These are phyloP conservation scores for Spodoptera exigua DNA, from an alignment of 2,888 invertebrate species.

Conservation along the genomic window DNA sequence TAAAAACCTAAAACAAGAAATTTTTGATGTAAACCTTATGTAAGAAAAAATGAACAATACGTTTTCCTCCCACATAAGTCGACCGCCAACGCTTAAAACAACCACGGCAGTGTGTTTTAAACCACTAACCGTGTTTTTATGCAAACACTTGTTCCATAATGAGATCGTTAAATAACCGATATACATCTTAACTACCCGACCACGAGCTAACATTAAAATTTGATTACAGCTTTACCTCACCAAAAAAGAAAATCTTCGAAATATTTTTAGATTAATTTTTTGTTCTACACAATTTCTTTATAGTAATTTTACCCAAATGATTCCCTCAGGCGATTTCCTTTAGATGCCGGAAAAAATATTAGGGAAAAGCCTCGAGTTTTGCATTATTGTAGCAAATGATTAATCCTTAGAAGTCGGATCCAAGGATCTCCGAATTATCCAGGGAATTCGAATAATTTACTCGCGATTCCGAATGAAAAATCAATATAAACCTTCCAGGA, in stretches of 20 bases:
- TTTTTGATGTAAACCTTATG: too few species aligned
- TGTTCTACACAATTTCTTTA: slow-evolving; percentile 17
- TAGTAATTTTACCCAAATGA: slow-evolving; percentile 41
- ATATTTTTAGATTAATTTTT: slow-evolving; percentile 20
- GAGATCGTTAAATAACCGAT: slow-evolving; percentile 39
- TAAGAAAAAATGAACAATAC: slow-evolving; percentile 7
- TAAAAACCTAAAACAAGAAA: too few species aligned
- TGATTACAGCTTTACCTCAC: slow-evolving; percentile 4
- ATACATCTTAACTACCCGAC: slow-evolving; percentile 19
- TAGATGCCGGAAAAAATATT: slow-evolving; percentile 35
- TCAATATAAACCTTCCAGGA: slow-evolving; percentile 7
- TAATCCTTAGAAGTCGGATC: slow-evolving; percentile 36
- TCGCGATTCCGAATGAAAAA: slow-evolving; percentile 12
- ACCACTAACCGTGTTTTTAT: slow-evolving; percentile 29
- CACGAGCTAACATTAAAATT: slow-evolving; percentile 32
- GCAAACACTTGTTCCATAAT: slow-evolving; percentile 36
- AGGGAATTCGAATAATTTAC: slow-evolving; percentile 17
- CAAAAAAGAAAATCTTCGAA: slow-evolving; percentile 6
- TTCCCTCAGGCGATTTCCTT: slow-evolving; percentile 33
- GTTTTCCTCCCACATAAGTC: slow-evolving; percentile 8
- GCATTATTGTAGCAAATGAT: slow-evolving; percentile 40
- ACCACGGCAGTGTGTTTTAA: slow-evolving; percentile 2
- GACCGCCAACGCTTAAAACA: slow-evolving; percentile 9
- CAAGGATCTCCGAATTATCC: slow-evolving; percentile 16
- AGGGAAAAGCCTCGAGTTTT: slow-evolving; percentile 27